Evolutionary conservation across 2,797 vertebrate species (phyloP).

Genomic region (Taenioides sp.): DNA sequence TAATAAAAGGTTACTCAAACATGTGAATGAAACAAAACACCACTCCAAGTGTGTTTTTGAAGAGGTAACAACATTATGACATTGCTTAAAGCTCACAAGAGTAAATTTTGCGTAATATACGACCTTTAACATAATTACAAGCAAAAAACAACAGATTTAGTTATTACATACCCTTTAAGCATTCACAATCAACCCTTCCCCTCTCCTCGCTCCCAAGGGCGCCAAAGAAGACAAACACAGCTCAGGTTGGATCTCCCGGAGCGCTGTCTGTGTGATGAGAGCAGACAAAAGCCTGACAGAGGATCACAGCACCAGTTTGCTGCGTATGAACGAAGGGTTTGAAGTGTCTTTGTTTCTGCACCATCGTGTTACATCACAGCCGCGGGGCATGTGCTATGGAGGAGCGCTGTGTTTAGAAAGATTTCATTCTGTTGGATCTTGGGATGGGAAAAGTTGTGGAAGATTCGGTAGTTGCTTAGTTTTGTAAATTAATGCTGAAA

Average conservation of each 20-base stretch:
- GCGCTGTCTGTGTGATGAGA: constrained; percentile 45
- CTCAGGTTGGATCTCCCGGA: constrained; percentile 9
- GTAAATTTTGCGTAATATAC: too few species aligned
- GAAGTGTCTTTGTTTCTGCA: constrained; percentile 43
- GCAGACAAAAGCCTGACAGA: constrained; percentile 26
- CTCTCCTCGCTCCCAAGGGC: not conserved
- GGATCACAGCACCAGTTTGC: constrained; percentile 37
- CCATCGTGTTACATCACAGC: constrained; percentile 32
- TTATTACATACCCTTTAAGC: not conserved
- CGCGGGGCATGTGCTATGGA: constrained; percentile 31
- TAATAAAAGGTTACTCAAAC: too few species aligned
- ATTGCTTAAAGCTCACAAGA: too few species aligned
- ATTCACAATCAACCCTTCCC: constrained; percentile 3
- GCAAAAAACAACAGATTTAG: not conserved
- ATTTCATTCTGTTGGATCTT: constrained; percentile 14
- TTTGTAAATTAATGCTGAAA: not conserved
- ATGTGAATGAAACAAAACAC: too few species aligned
- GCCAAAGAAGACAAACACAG: constrained; percentile 22
- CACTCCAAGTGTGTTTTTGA: too few species aligned
- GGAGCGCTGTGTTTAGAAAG: constrained; percentile 12
- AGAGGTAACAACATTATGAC: too few species aligned
- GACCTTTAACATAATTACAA: not conserved
- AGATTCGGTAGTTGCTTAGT: constrained; percentile 11
- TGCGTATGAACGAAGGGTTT: constrained; percentile 34
- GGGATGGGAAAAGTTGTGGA: constrained; percentile 7